Percentiles rank a stretch among this genome's conserved stretches.
Evolutionary conservation across 2,797 vertebrate genomes (phyloP).

Genomic region (Spheniscus humboldti): DNA sequence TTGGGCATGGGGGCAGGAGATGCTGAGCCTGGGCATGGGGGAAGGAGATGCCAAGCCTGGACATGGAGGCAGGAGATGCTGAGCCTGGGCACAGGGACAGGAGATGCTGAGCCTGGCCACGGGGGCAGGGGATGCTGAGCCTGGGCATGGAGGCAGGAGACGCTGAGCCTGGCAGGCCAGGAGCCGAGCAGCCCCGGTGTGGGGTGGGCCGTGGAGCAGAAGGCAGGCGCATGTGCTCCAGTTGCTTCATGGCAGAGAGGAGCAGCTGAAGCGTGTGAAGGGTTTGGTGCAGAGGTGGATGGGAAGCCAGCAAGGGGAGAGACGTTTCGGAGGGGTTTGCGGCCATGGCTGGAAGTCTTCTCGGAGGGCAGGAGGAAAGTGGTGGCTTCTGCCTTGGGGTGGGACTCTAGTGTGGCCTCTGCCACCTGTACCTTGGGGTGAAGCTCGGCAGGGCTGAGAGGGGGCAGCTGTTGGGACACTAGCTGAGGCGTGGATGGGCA

Average conservation of each 20-base stretch:
- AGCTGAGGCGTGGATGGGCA: not conserved
- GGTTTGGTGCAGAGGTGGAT: not conserved
- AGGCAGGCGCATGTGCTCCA: not conserved
- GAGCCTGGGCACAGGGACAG: not conserved
- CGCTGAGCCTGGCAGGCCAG: not conserved
- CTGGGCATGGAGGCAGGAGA: no score
- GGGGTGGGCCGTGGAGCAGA: not conserved
- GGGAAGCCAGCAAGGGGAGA: not conserved
- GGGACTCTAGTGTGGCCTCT: not conserved
- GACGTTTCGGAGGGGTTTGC: fast-evolving
- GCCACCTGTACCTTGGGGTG: fast-evolving
- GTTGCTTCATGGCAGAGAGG: not conserved
- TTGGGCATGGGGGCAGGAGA: not conserved
- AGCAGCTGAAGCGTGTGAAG: not conserved
- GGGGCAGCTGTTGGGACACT: not conserved
- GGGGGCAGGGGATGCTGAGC: not conserved
- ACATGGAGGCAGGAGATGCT: not conserved
- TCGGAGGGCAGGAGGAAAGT: not conserved
- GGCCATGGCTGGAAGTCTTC: fast-evolving
- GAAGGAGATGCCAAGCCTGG: not conserved
- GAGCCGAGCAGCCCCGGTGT: not conserved
- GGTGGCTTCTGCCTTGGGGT: not conserved
- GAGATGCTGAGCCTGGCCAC: not conserved
- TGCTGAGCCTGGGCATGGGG: not conserved
- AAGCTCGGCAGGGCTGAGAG: not conserved